A percentile compares a stretch with the other conserved stretches of the same genome.
These are phyloP conservation scores for Abscondita cerata DNA, from an alignment of 2,888 invertebrate genomes.

Conservation along the genomic window DNA sequence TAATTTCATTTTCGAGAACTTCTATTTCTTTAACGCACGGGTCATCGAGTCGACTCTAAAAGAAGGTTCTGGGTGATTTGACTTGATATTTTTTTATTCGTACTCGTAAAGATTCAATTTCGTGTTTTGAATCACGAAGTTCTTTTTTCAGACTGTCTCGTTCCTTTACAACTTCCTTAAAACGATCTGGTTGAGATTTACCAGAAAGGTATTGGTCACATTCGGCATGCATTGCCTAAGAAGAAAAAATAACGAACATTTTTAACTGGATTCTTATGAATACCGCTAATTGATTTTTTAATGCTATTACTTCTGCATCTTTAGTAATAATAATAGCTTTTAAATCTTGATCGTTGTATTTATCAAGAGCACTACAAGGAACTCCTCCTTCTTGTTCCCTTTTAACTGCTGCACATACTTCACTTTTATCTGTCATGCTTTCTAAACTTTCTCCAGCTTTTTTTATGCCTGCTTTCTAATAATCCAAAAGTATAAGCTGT, in stretches of 20 bases:
- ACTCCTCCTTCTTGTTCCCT: neutral
- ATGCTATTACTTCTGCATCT: slow-evolving; percentile 35
- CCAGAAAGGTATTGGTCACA: slow-evolving; percentile 47
- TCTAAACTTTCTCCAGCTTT: slow-evolving; percentile 8
- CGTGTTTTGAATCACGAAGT: slow-evolving; percentile 45
- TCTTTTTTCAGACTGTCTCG: slow-evolving; percentile 44
- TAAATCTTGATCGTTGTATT: slow-evolving; percentile 17
- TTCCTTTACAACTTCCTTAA: slow-evolving; percentile 44
- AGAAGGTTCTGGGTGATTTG: too few relatives aligned
- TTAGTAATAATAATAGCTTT: slow-evolving; percentile 30
- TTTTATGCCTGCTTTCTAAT: slow-evolving; percentile 15
- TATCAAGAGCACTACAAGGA: slow-evolving; percentile 6
- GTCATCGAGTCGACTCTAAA: slow-evolving; percentile 21
- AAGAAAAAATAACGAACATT: too few relatives aligned
- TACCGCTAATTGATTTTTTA: slow-evolving; percentile 37
- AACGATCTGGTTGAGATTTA: slow-evolving; percentile 49
- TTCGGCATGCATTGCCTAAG: slow-evolving; percentile 45
- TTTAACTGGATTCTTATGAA: too few relatives aligned
- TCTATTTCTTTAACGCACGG: slow-evolving; percentile 44
- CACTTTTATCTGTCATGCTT: neutral
- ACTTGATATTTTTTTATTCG: too few relatives aligned
- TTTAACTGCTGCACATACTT: slow-evolving; percentile 6
- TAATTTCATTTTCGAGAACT: slow-evolving; percentile 49
- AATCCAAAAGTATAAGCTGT: too few relatives aligned
- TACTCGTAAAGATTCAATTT: slow-evolving; percentile 47